Evolutionary conservation across 2,797 vertebrate species (phyloP).

Genomic region (Chaenodraco wilsoni): DNA sequence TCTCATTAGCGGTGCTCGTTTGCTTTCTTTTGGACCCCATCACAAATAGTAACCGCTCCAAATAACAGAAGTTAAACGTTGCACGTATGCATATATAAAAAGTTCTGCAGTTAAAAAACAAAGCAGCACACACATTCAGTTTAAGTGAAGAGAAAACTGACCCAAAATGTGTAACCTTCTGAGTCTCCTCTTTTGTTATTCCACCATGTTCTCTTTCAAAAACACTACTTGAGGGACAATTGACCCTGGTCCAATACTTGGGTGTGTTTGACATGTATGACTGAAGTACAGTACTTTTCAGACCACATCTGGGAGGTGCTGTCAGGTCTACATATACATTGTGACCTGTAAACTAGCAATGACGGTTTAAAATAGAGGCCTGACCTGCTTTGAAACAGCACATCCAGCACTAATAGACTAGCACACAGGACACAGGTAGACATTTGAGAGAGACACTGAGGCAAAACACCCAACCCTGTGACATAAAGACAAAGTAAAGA

Average conservation of each 20-base stretch:
- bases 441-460: conserved; percentile 47
- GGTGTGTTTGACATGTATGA: conserved; percentile 43
- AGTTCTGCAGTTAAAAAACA: not conserved
- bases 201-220: conserved; percentile 18
- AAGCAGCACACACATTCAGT: not conserved
- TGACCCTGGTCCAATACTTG: conserved; percentile 16
- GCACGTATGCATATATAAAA: conserved; percentile 12
- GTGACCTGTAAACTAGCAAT: conserved; percentile 49
- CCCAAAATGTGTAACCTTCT: conserved; percentile 1
- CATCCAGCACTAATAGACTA: conserved; percentile 14
- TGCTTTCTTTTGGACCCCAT: conserved; percentile 18
- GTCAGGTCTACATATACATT: conserved; percentile 30
- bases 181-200: conserved; percentile 27
- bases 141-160: not conserved
- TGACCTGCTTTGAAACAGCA: conserved; percentile 34
- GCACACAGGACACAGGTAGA: conserved; percentile 33
- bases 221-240: conserved; percentile 1
- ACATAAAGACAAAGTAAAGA: conserved; percentile 23
- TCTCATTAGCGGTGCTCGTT: not conserved
- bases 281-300: conserved; percentile 38
- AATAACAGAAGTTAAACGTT: conserved; percentile 40
- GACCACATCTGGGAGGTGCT: conserved; percentile 55
- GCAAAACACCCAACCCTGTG: conserved; percentile 20
- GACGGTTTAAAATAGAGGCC: conserved; percentile 54
- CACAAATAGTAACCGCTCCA: conserved; percentile 22